Conservation (phyloP, 2,113 vertebrate species). For the Platysteira castanea region DNA sequence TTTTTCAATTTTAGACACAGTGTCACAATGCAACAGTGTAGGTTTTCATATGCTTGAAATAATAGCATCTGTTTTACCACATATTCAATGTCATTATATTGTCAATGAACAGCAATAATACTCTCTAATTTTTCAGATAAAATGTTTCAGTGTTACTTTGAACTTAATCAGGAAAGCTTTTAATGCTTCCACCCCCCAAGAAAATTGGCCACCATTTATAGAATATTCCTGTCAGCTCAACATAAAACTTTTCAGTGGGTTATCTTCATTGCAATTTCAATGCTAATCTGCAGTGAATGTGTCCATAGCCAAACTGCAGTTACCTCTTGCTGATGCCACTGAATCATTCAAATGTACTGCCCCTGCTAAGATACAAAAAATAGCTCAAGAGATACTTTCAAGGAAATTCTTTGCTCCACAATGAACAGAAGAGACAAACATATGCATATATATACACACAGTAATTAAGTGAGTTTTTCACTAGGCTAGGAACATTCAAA, state of each 20-base stretch:
- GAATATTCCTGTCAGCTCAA: not conserved
- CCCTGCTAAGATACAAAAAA: not conserved
- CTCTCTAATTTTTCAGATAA: not conserved
- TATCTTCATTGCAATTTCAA: not conserved
- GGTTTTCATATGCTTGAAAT: not conserved
- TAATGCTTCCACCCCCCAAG: not conserved
- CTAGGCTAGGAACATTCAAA: not conserved
- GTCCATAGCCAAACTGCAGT: not conserved
- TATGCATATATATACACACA: not conserved
- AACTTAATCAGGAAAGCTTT: not conserved
- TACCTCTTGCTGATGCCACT: not conserved
- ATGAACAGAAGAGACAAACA: not conserved
- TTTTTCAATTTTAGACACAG: not conserved
- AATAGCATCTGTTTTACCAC: not conserved
- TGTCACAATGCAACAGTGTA: not conserved
- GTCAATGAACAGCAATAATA: not conserved
- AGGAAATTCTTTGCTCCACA: not conserved
- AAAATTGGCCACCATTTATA: not conserved
- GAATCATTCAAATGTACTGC: not conserved
- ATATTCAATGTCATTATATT: not conserved
- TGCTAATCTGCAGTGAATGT: not conserved
- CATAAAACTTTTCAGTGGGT: not conserved
- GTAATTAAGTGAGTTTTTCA: not conserved
- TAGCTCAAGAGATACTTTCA: not conserved
- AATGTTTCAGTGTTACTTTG: not conserved